Evolutionary conservation across 2,888 invertebrate genomes (phyloP).

Genomic region (Dichetophora obliterata): DNA sequence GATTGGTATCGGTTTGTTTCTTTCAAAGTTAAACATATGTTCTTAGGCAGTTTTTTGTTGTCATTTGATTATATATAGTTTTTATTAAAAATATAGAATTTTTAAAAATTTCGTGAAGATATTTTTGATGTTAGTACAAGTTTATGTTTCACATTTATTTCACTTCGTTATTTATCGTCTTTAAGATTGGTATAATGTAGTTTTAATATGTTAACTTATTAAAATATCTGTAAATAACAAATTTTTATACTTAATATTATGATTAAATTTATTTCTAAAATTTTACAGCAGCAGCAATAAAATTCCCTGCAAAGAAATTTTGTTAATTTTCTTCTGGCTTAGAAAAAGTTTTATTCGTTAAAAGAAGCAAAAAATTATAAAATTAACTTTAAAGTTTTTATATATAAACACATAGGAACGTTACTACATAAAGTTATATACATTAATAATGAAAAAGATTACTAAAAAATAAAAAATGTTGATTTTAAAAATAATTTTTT

Average conservation of each 20-base stretch:
- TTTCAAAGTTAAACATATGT: too few relatives aligned
- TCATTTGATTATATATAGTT: too few relatives aligned
- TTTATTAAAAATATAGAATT: too few relatives aligned
- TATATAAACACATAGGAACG: constrained; percentile 55
- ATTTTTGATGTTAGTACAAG: too few relatives aligned
- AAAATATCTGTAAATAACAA: background rate
- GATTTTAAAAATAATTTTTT: background rate
- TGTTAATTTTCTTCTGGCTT: background rate
- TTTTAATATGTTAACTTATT: background rate
- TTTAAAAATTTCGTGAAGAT: too few relatives aligned
- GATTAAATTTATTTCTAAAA: constrained; percentile 29
- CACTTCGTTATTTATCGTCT: background rate
- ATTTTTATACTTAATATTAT: background rate
- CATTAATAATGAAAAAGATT: constrained; percentile 47
- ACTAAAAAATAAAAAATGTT: background rate
- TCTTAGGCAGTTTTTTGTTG: too few relatives aligned
- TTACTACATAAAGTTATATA: constrained; percentile 47
- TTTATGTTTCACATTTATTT: too few relatives aligned
- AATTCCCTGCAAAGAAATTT: constrained; percentile 1
- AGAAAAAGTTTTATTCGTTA: background rate
- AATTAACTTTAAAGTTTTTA: constrained; percentile 38
- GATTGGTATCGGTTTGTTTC: too few relatives aligned
- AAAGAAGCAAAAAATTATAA: constrained; percentile 37
- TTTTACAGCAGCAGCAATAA: constrained; percentile 56
- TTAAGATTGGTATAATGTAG: background rate